Conservation (phyloP, 2,888 invertebrate species). For the Meta bourneti region DNA sequence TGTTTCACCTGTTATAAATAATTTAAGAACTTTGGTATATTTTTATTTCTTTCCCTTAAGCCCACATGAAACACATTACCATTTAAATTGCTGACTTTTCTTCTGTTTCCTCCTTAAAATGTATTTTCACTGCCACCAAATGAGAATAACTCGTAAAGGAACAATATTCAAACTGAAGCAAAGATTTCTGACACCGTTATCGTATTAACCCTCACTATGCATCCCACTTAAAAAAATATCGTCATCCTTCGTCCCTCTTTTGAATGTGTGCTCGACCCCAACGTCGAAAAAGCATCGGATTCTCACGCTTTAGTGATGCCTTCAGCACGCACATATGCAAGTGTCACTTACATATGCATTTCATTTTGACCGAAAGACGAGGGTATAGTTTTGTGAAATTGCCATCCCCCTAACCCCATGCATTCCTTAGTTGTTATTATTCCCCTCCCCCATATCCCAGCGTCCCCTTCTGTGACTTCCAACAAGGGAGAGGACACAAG, state of each 20-base stretch:
- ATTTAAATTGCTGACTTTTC: no score
- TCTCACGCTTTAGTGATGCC: slow-evolving; percentile 54
- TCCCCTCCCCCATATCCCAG: background rate
- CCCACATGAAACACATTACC: no score
- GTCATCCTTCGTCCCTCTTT: background rate
- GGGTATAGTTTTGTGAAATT: slow-evolving; percentile 54
- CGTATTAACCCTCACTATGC: no score
- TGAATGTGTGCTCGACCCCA: slow-evolving; percentile 52
- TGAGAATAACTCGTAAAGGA: no score
- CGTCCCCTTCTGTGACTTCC: background rate
- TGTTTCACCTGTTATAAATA: no score
- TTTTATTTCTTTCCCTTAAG: no score
- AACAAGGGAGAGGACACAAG: slow-evolving; percentile 17
- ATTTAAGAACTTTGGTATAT: no score
- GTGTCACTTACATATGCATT: slow-evolving; percentile 76
- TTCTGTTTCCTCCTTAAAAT: no score
- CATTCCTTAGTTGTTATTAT: slow-evolving; percentile 52
- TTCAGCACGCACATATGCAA: slow-evolving; percentile 72
- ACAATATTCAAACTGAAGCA: no score
- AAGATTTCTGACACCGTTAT: no score
- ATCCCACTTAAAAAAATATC: no score
- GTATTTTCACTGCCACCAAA: no score
- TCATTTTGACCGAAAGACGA: slow-evolving; percentile 70
- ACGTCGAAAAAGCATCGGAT: background rate
- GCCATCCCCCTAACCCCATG: slow-evolving; percentile 22